Base-by-base conservation (phyloP, 2,888 invertebrate genomes). In the Pollenia amentaria region DNA sequence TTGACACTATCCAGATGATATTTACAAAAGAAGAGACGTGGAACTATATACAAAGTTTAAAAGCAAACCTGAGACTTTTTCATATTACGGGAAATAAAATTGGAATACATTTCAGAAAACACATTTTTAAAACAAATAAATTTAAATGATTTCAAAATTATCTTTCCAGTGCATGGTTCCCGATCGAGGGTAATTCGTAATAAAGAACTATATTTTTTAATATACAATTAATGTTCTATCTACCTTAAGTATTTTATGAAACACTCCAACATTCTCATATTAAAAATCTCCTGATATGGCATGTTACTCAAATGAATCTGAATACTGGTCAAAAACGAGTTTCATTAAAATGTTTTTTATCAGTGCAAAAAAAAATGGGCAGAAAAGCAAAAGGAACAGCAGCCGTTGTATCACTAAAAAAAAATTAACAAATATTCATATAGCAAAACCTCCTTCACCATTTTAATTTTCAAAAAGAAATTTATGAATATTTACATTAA, bases 401-500 rank as follows among this genome's bases (percentile, higher is more conserved):
- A 77, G n/a, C 62, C 51, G 51, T 53, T 62, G 44, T 70, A 65
- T 51, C 69, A 62, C 10, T 46, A 44, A 60, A 40, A 78, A n/a
- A 53, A n/a, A 75, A 65, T 29, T 57, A 81, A 78, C 72, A 83
- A 67, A 78, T 60, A 83, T 82, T 76, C 78, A 75, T 79, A 78
- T 76, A 60, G 78, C 70, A 51, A 77, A 73, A 67, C 77, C 87
- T 87, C 87, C 87, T 87, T 87, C 87, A 87, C 87, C 87, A 87
- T 87, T 87, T 87, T 87, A 87, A 87, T 84, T 87, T 87, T 87
- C 69, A 87, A 87, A 87, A 87, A 84, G 80, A 87, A 87, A 87
- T 87, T 87, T 87, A 87, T 87, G 84, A 87, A 87, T 87, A 87
- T 87, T 87, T 84, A 87, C 87, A 87, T 87, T 87, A 87, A 87